Percentiles rank a stretch among this genome's conserved stretches.
phyloP scores from a whole-genome alignment of 2,888 invertebrate species.

The Caenorhabditis sinica region DNA sequence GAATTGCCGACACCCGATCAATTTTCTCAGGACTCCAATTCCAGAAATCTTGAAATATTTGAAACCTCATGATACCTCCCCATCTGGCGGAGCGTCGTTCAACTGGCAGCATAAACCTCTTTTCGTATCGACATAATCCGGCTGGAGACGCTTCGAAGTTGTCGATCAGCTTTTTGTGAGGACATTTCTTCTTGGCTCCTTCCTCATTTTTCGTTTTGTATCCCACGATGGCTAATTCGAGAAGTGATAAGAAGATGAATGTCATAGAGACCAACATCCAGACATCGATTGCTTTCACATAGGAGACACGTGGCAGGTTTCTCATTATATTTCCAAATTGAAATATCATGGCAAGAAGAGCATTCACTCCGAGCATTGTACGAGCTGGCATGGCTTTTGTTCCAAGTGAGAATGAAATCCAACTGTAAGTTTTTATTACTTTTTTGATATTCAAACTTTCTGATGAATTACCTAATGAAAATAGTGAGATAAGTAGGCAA shows the following conservation, averaged over 20 bases:
- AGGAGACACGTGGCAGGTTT: slow-evolving; percentile 83
- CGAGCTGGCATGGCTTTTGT: slow-evolving; percentile 82
- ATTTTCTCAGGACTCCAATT: slow-evolving; percentile 80
- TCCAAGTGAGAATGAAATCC: slow-evolving; percentile 83
- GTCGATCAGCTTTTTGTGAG: slow-evolving; percentile 75
- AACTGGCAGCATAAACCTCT: slow-evolving; percentile 76
- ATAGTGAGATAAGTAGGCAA: slow-evolving; percentile 83
- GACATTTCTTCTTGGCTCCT: slow-evolving; percentile 72
- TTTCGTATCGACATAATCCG: slow-evolving; percentile 74
- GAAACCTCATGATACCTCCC: slow-evolving; percentile 45
- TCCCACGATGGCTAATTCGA: slow-evolving; percentile 83
- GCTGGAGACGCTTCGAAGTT: slow-evolving; percentile 74
- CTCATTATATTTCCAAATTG: slow-evolving; percentile 82
- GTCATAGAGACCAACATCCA: slow-evolving; percentile 83
- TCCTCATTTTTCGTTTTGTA: slow-evolving; percentile 81
- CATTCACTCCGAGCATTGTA: slow-evolving; percentile 82
- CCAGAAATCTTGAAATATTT: slow-evolving; percentile 54
- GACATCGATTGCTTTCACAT: slow-evolving; percentile 83
- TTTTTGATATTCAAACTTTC: background rate
- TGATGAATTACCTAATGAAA: slow-evolving; percentile 81
- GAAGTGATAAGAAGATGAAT: slow-evolving; percentile 81
- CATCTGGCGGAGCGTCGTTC: slow-evolving; percentile 66
- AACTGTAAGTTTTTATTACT: slow-evolving; percentile 64
- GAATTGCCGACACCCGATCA: slow-evolving; percentile 78
- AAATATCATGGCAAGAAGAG: slow-evolving; percentile 82